phyloP scores from a whole-genome alignment of 2,113 vertebrate genomes.

The Chiloscyllium plagiosum region DNA sequence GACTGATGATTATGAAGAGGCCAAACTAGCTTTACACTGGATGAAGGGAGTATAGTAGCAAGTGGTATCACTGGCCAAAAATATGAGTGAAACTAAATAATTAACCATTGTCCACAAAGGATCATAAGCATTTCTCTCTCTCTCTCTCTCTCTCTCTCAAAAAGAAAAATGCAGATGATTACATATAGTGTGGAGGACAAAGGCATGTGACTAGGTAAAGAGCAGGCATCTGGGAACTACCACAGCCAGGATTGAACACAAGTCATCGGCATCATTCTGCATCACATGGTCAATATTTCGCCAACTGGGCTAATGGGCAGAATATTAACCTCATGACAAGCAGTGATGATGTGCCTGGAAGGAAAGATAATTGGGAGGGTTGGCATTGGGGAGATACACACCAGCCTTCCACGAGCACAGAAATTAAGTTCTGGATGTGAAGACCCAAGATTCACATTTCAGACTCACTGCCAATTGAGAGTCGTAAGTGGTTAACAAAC shows the following conservation, averaged over 20 bases:
- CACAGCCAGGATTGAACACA: background rate
- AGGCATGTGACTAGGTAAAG: too few relatives aligned
- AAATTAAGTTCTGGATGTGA: too few relatives aligned
- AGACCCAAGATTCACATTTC: too few relatives aligned
- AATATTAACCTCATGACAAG: too few relatives aligned
- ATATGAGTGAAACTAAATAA: background rate
- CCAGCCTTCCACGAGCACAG: too few relatives aligned
- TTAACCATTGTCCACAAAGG: background rate
- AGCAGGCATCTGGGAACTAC: background rate
- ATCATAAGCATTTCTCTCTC: background rate
- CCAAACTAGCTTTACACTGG: background rate
- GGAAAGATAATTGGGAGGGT: too few relatives aligned
- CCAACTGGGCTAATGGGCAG: background rate
- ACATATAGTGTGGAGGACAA: background rate
- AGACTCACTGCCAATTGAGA: too few relatives aligned
- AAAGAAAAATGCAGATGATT: background rate
- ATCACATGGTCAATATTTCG: background rate
- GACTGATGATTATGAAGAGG: background rate
- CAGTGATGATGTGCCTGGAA: too few relatives aligned
- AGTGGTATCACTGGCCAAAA: background rate
- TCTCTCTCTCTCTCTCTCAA: background rate
- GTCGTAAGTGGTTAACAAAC: too few relatives aligned
- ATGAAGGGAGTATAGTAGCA: background rate
- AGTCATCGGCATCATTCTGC: background rate
- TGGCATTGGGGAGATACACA: too few relatives aligned